Base-by-base conservation (phyloP, 2,113 vertebrate genomes). In the Corythornis vintsioides region DNA sequence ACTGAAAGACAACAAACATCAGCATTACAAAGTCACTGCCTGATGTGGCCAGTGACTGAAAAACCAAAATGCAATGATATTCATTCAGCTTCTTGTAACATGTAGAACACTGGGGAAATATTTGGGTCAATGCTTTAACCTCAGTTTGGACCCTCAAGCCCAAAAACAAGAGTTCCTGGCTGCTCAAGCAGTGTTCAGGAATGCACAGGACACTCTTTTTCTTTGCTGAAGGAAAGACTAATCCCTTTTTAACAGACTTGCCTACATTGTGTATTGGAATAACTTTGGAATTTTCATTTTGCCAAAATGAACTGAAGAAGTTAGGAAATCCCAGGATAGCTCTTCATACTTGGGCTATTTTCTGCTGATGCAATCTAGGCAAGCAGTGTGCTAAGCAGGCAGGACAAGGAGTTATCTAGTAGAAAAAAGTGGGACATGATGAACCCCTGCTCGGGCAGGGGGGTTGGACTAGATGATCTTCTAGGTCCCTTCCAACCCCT, bases 341-440 rank as follows among this genome's bases (percentile, higher is more conserved):
- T 60, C 65, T 75, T 61, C 55, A 88, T 16, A 69, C 53, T 55
- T 45, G 60, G 48, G 50, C 55, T 89, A 53, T 65, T 92, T 76
- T 86, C 79, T 94, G 73, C 79, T 96, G 84, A 96, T 88, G 66
- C 88, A 83, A 89, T 53, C 56, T n/a, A 56, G 48, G 59, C 67
- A 89, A 93, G 87, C 76, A 50, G 74, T 45, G 72, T 80, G 67
- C 91, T 92, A 88, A 86, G 81, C 72, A 74, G 55, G 29, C 61
- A 48, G 65, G 60, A 76, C 48, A 91, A 75, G 3, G 43, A 25
- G 5, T 50, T 6, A 70, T 43, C 64, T 40, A 86, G 64, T 78
- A 96, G 78, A 89, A 83, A 65, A 24, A 84, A 85, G 19, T 40
- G 35, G 26, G 69, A 59, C 31, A 77, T 33, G 31, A 87, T n/a